Base-by-base conservation (phyloP, 2,797 vertebrate genomes). In the Pangasius macronema region DNA sequence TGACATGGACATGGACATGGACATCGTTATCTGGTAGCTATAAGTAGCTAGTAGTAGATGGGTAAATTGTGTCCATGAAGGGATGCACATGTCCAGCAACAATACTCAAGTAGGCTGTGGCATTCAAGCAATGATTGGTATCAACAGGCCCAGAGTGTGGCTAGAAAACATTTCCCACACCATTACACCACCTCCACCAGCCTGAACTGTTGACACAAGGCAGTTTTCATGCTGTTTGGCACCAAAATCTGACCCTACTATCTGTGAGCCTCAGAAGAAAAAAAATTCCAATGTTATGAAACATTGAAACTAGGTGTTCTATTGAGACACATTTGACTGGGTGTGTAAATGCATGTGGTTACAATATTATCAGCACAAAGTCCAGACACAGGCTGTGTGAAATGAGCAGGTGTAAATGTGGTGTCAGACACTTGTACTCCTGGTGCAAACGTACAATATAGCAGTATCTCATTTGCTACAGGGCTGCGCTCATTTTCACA, bases 401-500 rank as follows among this genome's bases (percentile, higher is more conserved):
- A n/a, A 68, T 33, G 46, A 51, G 42, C 46, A 68, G 63, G 46
- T 68, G 63, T 51, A 53, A 68, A 53, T 83, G 46, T 24, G 61
- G 55, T 49, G 81, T 82, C 42, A 65, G 81, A 49, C 36, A 46
- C 49, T 86, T 82, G 49, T 46, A 61, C 85, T 33, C 30, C 39
- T 27, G 39, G 67, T 65, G 36, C 42, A 75, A 55, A 65, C 10
- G 70, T 83, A 76, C 67, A 55, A 33, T 39, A 76, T 11, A 39
- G 61, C 4, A 16, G 6, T 59, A 42, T 30, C 53, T 57, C 13
- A 11, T 16, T 83, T 24, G 11, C 82, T 77, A 42, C 11, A 33
- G 49, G 57, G 30, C 79, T 42, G 79, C 18, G 5, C 72, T 84
- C 57, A 83, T 83, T 75, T 87, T n/a, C 63, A 36, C 46, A 67